A percentile compares a stretch with the other conserved stretches of the same genome.
phyloP scores from a whole-genome alignment of 2,113 vertebrate genomes.

The Microcebus jonahi region DNA sequence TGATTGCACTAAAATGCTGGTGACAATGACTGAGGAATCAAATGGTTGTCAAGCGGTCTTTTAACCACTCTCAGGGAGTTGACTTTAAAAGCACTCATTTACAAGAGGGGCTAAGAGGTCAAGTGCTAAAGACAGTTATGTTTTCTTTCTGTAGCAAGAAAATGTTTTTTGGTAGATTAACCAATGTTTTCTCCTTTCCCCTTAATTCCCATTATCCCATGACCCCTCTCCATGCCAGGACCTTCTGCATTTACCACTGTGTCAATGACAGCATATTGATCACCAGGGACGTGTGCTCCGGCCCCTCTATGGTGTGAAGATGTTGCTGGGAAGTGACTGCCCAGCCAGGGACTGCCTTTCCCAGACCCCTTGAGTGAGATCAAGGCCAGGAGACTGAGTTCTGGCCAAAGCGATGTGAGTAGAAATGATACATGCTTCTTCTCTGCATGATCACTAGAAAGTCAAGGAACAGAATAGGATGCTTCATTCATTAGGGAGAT shows the following conservation, averaged over 20 bases:
- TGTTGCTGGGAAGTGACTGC: background rate
- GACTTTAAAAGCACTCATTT: conserved; percentile 55
- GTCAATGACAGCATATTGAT: background rate
- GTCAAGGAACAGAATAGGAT: background rate
- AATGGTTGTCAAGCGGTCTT: conserved; percentile 15
- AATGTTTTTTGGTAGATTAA: background rate
- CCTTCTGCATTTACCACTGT: background rate
- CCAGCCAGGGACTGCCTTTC: background rate
- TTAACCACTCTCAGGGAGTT: background rate
- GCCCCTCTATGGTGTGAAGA: background rate
- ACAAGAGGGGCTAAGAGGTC: background rate
- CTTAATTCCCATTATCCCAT: background rate
- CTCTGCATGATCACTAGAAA: background rate
- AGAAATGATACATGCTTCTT: background rate
- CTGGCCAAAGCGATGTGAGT: background rate
- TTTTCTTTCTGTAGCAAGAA: conserved; percentile 20
- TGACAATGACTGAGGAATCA: background rate
- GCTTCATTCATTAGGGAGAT: background rate
- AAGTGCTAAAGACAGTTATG: background rate
- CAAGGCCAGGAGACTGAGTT: background rate
- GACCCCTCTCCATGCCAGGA: background rate
- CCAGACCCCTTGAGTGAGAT: background rate
- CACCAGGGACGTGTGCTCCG: background rate
- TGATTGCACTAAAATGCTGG: background rate
- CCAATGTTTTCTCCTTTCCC: background rate